phyloP scores from a whole-genome alignment of 2,797 vertebrate genomes.

The Nannoperca australis region DNA sequence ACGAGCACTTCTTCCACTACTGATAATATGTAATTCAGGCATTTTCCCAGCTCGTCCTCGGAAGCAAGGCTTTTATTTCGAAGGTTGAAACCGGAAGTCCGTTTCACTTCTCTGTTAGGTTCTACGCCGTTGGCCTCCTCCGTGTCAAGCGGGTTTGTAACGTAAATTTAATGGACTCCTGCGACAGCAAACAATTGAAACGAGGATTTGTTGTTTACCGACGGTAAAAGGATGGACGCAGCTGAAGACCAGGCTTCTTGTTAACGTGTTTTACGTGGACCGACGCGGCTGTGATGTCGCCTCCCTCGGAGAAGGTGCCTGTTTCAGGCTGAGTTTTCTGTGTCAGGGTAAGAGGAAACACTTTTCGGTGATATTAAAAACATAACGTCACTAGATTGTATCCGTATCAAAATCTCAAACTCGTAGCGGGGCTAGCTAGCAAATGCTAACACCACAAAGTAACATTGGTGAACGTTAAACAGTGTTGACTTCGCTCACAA shows the following conservation, averaged over 20 bases:
- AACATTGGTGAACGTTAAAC: neutral
- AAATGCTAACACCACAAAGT: conserved; percentile 4
- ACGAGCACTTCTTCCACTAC: neutral
- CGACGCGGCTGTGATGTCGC: conserved; percentile 44
- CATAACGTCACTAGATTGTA: neutral
- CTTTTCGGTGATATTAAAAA: neutral
- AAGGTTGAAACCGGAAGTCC: conserved; percentile 8
- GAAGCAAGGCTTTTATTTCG: conserved; percentile 47
- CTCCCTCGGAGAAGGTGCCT: conserved; percentile 35
- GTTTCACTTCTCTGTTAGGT: neutral
- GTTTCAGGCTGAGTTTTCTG: conserved; percentile 64
- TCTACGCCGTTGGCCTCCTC: conserved; percentile 40
- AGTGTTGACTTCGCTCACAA: neutral
- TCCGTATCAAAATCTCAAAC: neutral
- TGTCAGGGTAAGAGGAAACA: conserved; percentile 69
- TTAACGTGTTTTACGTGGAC: neutral
- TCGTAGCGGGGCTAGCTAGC: neutral
- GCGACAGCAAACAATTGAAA: conserved; percentile 2
- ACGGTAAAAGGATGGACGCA: neutral
- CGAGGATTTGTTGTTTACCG: neutral
- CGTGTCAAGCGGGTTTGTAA: conserved; percentile 23
- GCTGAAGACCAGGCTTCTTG: neutral
- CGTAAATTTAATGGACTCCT: conserved; percentile 41
- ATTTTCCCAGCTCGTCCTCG: neutral
- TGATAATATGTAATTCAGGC: neutral